These are phyloP conservation scores for Triplophysa rosa DNA, from an alignment of 2,113 vertebrate genomes.

Conservation along the genomic window DNA sequence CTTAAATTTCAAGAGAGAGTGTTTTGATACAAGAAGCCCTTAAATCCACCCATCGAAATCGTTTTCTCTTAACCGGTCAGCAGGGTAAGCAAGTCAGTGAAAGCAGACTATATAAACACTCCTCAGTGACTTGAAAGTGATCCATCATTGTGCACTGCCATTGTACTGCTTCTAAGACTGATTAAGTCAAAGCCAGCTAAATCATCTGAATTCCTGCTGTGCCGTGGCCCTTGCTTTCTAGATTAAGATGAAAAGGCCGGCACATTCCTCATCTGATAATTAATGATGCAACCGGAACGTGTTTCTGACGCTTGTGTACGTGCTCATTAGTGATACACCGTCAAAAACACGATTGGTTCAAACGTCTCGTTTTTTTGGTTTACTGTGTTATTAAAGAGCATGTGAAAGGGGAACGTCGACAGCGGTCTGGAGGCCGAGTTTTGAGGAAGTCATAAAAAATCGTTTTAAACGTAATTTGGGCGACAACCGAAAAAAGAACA, in stretches of 20 bases:
- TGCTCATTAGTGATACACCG: conserved; percentile 31
- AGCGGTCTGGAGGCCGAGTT: background rate
- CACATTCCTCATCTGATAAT: conserved; percentile 78
- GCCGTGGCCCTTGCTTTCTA: conserved; percentile 64
- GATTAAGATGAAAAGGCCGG: conserved; percentile 72
- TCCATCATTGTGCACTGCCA: conserved; percentile 60
- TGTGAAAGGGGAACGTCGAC: conserved; percentile 15
- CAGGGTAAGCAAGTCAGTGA: conserved; percentile 51
- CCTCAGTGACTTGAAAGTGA: conserved; percentile 57
- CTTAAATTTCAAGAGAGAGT: too few relatives aligned
- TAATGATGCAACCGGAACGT: conserved; percentile 68
- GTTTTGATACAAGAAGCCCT: conserved; percentile 24
- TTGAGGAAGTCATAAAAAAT: conserved; percentile 52
- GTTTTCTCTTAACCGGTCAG: conserved; percentile 39
- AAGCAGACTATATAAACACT: conserved; percentile 59
- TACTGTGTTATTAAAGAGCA: conserved; percentile 27
- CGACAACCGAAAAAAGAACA: conserved; percentile 44
- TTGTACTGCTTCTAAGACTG: conserved; percentile 56
- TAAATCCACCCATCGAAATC: conserved; percentile 28
- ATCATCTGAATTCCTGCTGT: conserved; percentile 70
- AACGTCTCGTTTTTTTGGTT: background rate
- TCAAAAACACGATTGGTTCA: conserved; percentile 13
- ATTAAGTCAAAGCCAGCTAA: conserved; percentile 59
- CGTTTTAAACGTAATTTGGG: conserved; percentile 13
- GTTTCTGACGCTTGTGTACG: conserved; percentile 42